Evolutionary conservation across 2,888 invertebrate species (phyloP), one percentile per base, ranked within the genome.

Genomic region (Hetaerina titia): DNA sequence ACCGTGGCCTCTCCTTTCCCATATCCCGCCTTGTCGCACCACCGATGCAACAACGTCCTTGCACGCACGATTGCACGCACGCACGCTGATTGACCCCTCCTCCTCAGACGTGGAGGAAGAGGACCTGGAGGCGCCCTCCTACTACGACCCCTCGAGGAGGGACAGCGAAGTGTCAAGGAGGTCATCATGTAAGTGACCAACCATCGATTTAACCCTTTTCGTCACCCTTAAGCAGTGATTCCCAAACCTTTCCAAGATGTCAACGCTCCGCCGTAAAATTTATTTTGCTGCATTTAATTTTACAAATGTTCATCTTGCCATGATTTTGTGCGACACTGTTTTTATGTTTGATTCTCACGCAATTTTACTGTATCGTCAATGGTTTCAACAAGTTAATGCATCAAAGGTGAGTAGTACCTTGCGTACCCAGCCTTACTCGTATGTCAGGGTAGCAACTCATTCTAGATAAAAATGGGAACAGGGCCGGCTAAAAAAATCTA

Each of bases 141-240:
- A 45, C n/a, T 92, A 22, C 64, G 56, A 74, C 64, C 45, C 15
- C 64, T n/a, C 69, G 74, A 69, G 92, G 56, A 92, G 69, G 69
- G 92, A 92, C 92, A 92, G 92, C 74, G 92, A 92, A 56, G n/a
- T 92, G 11, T 92, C 92, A n/a, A 92, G 92, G 92, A 92, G 92
- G 69, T 92, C 92, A n/a, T 92, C 92, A 25, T 92, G 92, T 92
- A 69, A 92, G 92, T 89, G 56, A 57, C 31, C 13, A 13, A 1
- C 25, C 11, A 81, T 31, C 13, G 31, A 9, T 31, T 57, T 6
- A 45, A 58, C n/a, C 89, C 89, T 4, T 2, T 74, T 7, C 69
- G 22, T 56, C 19, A 45, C 92, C 22, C 57, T 9, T 22, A 11
- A 13, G 57, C 57, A 11, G 57, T 57, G 81, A 0, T 81, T 31